Percentiles rank a stretch among this genome's conserved stretches.
phyloP scores from a whole-genome alignment of 2,888 invertebrate genomes.

The Empis livida region DNA sequence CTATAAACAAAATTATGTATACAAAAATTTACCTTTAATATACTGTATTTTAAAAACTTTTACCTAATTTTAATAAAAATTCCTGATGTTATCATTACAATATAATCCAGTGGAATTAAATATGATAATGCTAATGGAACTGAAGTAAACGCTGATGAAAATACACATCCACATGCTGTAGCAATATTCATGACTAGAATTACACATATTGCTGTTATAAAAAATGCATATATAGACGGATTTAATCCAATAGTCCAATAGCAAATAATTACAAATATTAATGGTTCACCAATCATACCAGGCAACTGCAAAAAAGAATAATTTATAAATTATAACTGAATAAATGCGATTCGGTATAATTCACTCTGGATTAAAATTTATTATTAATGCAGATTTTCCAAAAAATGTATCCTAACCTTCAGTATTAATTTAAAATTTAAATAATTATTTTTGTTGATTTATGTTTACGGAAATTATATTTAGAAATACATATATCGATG shows the following conservation, averaged over 20 bases:
- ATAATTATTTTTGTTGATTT: no score
- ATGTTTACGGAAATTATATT: no score
- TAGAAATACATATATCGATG: no score
- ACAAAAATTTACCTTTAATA: no score
- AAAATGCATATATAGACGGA: conserved; percentile 51
- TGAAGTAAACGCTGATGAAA: conserved; percentile 71
- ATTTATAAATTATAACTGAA: no score
- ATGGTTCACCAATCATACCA: conserved; percentile 68
- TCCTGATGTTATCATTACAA: conserved; percentile 78
- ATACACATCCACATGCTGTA: conserved; percentile 80
- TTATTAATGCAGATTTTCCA: no score
- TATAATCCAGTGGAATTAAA: conserved; percentile 73
- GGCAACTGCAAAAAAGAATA: conserved; percentile 51
- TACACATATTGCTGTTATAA: conserved; percentile 54
- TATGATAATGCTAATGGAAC: conserved; percentile 70
- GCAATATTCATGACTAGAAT: conserved; percentile 73
- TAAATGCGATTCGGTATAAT: no score
- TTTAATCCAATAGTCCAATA: conserved; percentile 82
- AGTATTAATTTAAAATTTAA: no score
- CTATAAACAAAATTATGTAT: conserved; percentile 32
- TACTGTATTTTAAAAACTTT: not conserved
- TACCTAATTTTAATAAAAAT: conserved; percentile 71
- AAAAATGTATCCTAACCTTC: no score
- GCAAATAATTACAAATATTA: conserved; percentile 65
- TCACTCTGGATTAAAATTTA: no score